Percentiles rank a stretch among this genome's conserved stretches.
phyloP scores from a whole-genome alignment of 92 coral and sea anemone genomes.

The Parazoanthus darwini region DNA sequence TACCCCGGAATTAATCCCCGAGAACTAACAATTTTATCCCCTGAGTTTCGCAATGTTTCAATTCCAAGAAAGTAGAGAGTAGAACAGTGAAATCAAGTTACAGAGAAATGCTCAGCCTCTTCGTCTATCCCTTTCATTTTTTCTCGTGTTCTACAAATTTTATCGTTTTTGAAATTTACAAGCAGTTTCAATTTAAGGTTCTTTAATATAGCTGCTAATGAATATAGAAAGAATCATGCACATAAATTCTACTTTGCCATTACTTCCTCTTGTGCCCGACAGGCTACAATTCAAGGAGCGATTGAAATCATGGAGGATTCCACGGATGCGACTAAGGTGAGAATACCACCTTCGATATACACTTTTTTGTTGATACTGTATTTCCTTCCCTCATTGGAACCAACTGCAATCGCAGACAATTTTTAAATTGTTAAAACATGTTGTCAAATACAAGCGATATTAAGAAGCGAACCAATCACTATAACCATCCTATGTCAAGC shows the following conservation, averaged over 20 bases:
- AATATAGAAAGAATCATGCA: too few species aligned
- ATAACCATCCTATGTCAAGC: too few species aligned
- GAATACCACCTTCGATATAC: neutral
- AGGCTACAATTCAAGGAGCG: constrained; percentile 44
- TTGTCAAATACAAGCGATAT: too few species aligned
- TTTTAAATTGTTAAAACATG: too few species aligned
- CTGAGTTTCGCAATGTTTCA: too few species aligned
- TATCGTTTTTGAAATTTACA: neutral
- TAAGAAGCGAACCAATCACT: too few species aligned
- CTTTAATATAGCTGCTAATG: neutral
- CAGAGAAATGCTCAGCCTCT: neutral
- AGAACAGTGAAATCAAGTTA: too few species aligned
- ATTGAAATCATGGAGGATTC: constrained; percentile 39
- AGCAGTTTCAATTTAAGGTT: neutral
- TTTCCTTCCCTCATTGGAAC: neutral
- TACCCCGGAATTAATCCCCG: too few species aligned
- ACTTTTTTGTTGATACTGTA: neutral
- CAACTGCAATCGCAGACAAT: neutral
- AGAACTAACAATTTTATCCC: too few species aligned
- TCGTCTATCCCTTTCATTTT: neutral
- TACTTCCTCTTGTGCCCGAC: neutral
- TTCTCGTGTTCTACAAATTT: neutral
- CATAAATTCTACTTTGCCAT: too few species aligned
- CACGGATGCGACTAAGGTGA: constrained; percentile 33
- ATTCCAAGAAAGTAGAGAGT: too few species aligned